These are phyloP conservation scores for Bombus polaris DNA, from an alignment of 1,140 invertebrate species.

Conservation along the genomic window DNA sequence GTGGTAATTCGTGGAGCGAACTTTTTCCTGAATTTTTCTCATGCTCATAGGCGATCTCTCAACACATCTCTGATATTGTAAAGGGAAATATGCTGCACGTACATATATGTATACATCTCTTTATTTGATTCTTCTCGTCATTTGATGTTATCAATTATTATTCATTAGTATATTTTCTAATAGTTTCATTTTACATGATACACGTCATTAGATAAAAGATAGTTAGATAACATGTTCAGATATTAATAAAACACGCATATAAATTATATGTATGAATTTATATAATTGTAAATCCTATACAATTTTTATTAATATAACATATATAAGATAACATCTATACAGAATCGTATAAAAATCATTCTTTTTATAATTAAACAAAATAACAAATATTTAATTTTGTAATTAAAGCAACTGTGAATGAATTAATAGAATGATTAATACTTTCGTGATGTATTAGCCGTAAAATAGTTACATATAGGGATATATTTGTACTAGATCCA, in stretches of 20 bases:
- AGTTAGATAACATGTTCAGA: background rate
- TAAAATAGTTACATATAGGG: background rate
- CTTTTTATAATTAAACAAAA: too few relatives aligned
- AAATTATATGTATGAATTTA: background rate
- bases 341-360: background rate
- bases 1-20: too few relatives aligned
- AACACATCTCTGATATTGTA: background rate
- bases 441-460: background rate
- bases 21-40: too few relatives aligned
- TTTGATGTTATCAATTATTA: background rate
- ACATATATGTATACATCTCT: background rate
- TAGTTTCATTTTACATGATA: background rate
- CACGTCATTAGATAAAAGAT: background rate
- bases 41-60: too few relatives aligned
- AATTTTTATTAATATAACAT: background rate
- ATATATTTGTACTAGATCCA: background rate
- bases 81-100: background rate
- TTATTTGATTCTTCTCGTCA: background rate
- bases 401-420: background rate
- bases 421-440: background rate
- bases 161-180: background rate
- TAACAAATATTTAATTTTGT: background rate
- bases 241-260: background rate
- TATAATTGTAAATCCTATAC: background rate
- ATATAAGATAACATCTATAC: background rate